These are phyloP conservation scores for Alcedo quadribrachys DNA, from an alignment of 2,797 vertebrate genomes.

Conservation along the genomic window DNA sequence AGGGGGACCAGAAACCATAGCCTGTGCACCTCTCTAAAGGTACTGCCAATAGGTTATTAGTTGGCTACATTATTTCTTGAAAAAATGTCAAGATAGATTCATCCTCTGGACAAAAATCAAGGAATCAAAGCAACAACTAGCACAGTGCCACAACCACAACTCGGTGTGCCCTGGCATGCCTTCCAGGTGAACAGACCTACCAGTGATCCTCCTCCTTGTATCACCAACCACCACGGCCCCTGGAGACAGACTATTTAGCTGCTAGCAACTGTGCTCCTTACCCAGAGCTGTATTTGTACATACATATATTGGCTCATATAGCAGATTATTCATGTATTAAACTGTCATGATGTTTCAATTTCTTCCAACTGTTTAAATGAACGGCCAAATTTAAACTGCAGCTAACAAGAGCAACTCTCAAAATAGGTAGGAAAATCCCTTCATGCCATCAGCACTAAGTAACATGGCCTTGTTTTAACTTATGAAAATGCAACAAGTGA, in stretches of 20 bases:
- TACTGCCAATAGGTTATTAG: not conserved
- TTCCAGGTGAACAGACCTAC: not conserved
- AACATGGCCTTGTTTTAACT: not conserved
- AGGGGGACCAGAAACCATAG: not conserved
- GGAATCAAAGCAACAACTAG: not conserved
- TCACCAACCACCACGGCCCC: not conserved
- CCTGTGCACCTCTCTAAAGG: not conserved
- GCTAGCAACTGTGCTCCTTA: not conserved
- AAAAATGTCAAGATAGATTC: not conserved
- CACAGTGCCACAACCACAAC: not conserved
- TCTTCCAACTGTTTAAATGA: constrained; percentile 49
- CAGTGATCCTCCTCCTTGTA: rapidly evolving
- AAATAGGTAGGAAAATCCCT: constrained; percentile 68
- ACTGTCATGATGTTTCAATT: constrained; percentile 43
- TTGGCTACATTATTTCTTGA: not conserved
- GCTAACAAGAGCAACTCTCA: constrained; percentile 47
- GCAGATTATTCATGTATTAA: constrained; percentile 54
- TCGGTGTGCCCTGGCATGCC: not conserved
- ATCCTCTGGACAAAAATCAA: not conserved
- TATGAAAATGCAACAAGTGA: constrained; percentile 1
- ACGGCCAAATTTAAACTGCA: constrained; percentile 60
- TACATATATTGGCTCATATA: constrained; percentile 4
- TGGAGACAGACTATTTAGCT: not conserved
- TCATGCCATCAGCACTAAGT: constrained; percentile 33
- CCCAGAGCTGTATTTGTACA: constrained; percentile 17